These are phyloP conservation scores for Napeogenes inachia DNA, from an alignment of 2,888 invertebrate genomes.

Conservation along the genomic window DNA sequence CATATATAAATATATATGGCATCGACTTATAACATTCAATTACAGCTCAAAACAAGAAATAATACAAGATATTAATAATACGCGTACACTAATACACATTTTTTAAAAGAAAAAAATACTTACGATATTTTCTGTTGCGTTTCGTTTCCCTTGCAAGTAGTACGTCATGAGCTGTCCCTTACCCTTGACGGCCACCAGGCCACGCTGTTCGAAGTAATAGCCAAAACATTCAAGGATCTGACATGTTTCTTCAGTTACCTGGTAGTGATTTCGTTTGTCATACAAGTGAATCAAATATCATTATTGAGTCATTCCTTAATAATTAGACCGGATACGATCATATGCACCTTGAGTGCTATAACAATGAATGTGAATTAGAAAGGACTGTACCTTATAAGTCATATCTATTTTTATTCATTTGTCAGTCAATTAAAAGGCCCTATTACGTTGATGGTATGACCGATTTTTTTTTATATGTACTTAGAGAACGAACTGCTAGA, in stretches of 20 bases:
- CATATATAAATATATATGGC: too few relatives aligned
- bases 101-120: not conserved
- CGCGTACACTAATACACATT: not conserved
- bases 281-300: not conserved
- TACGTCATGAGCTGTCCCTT: slow-evolving; percentile 98
- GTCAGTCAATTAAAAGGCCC: not conserved
- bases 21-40: too few relatives aligned
- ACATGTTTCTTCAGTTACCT: slow-evolving; percentile 97
- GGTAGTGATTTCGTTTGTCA: slow-evolving; percentile 3
- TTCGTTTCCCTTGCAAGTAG: slow-evolving; percentile 84
- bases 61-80: too few relatives aligned
- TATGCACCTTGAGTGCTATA: slow-evolving; percentile 4
- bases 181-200: slow-evolving; percentile 96
- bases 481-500: too few relatives aligned
- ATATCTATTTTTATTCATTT: slow-evolving; percentile 3
- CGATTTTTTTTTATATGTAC: too few relatives aligned
- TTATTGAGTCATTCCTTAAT: slow-evolving; percentile 3
- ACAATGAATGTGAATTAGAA: slow-evolving; percentile 4
- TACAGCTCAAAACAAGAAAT: too few relatives aligned
- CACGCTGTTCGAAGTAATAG: slow-evolving; percentile 95
- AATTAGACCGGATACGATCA: slow-evolving; percentile 4
- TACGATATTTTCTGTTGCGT: slow-evolving; percentile 2
- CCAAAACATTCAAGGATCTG: slow-evolving; percentile 92
- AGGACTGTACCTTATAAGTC: slow-evolving; percentile 3
- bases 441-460: too few relatives aligned